These are phyloP conservation scores for Bolinopsis microptera DNA, from an alignment of 37 sponge, comb jelly and placozoan genomes.

Conservation along the genomic window DNA sequence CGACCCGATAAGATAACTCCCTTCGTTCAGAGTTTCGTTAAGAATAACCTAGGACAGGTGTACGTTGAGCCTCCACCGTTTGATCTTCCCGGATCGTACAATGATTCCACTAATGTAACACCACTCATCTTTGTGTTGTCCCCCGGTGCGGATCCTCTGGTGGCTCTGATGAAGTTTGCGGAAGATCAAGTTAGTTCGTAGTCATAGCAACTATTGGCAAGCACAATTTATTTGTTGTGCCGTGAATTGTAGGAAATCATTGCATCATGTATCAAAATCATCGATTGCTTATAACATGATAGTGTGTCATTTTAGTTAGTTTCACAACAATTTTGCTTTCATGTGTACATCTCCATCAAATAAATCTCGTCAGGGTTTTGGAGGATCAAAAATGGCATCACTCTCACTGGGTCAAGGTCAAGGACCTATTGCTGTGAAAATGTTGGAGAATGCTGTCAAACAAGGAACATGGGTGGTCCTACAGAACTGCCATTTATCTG, in stretches of 20 bases:
- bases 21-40: constrained; percentile 92
- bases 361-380: constrained; percentile 78
- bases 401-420: constrained; percentile 98
- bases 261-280: too few relatives aligned
- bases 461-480: constrained; percentile 98
- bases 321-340: too few relatives aligned
- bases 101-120: constrained; percentile 93
- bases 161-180: constrained; percentile 97
- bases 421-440: constrained; percentile 95
- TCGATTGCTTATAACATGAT: too few relatives aligned
- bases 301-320: too few relatives aligned
- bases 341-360: not conserved
- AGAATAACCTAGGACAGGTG: constrained; percentile 74
- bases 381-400: constrained; percentile 89
- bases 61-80: constrained; percentile 98
- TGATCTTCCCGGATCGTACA: constrained; percentile 89
- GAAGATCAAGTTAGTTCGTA: constrained; percentile 85
- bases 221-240: too few relatives aligned
- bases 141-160: constrained; percentile 97
- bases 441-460: constrained; percentile 93
- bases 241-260: too few relatives aligned
- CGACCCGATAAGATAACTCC: constrained; percentile 95
- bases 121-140: constrained; percentile 98
- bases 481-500: constrained; percentile 99
- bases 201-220: too few relatives aligned